Conservation (phyloP, 1,140 invertebrate genomes). For the Heliconius hermathena region DNA sequence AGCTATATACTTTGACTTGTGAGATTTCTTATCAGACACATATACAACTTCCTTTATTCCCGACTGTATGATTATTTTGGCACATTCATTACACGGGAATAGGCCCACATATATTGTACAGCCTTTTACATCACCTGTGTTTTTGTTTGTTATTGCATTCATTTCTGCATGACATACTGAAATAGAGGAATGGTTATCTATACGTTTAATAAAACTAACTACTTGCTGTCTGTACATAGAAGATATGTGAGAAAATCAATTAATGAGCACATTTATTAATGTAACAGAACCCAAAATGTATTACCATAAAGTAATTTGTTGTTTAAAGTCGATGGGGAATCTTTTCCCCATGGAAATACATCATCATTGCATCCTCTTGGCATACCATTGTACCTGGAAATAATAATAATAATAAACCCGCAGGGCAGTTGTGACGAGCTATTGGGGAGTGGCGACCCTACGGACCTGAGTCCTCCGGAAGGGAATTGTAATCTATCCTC, state of each 20-base stretch:
- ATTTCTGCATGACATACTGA: constrained; percentile 98
- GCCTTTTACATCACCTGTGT: constrained; percentile 87
- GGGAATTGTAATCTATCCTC: too few species aligned
- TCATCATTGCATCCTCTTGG: constrained; percentile 94
- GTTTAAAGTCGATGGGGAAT: constrained; percentile 82
- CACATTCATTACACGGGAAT: constrained; percentile 98
- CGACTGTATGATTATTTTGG: constrained; percentile 98
- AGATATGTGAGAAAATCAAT: too few species aligned
- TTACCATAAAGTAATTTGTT: constrained; percentile 93
- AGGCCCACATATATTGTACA: constrained; percentile 93
- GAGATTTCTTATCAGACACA: constrained; percentile 89
- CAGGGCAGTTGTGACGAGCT: too few species aligned
- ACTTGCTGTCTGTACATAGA: too few species aligned
- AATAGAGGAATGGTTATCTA: constrained; percentile 54
- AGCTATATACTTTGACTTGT: constrained; percentile 87
- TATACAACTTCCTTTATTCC: constrained; percentile 92
- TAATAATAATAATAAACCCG: background rate
- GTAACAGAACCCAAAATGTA: too few species aligned
- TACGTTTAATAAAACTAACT: too few species aligned
- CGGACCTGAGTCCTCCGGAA: too few species aligned
- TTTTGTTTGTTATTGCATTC: constrained; percentile 98
- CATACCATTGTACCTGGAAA: constrained; percentile 95
- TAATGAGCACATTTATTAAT: too few species aligned
- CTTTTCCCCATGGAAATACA: constrained; percentile 92
- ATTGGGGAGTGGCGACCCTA: too few species aligned